Conservation (phyloP, 2,113 vertebrate species). For the Pedetes capensis region DNA sequence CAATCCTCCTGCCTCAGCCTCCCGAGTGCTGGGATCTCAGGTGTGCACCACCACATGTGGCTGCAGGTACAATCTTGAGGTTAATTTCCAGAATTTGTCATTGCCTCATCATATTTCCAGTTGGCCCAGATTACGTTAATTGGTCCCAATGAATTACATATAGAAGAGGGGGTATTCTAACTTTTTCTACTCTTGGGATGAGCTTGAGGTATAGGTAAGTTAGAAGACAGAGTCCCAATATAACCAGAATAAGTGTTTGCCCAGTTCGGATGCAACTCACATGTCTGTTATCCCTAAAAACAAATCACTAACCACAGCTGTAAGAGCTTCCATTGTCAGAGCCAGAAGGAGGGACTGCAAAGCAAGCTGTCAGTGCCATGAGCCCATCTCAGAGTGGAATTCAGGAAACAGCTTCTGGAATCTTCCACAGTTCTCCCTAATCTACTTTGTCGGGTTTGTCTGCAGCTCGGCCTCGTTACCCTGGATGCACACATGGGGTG, state of each 20-base stretch:
- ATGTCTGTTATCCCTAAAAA: background rate
- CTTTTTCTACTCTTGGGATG: background rate
- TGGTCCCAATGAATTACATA: background rate
- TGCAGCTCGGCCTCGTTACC: rapidly evolving
- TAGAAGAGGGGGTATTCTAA: background rate
- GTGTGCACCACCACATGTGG: too few species aligned
- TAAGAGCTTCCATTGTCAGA: background rate
- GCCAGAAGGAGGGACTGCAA: background rate
- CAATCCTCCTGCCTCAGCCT: too few species aligned
- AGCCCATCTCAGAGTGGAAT: background rate
- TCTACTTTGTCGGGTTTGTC: background rate
- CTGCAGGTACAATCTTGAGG: background rate
- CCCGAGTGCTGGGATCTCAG: too few species aligned
- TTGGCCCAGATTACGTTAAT: background rate
- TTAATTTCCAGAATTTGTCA: background rate
- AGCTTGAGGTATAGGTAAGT: background rate
- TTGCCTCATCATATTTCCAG: background rate
- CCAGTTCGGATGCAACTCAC: background rate
- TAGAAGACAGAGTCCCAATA: background rate
- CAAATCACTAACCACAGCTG: background rate
- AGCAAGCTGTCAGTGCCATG: rapidly evolving
- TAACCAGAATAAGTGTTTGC: background rate
- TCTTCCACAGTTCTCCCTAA: too few species aligned
- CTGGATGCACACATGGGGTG: background rate
- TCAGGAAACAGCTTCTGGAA: background rate